Base-by-base conservation (phyloP, 1,140 invertebrate species). In the Psilanteris sp. region DNA sequence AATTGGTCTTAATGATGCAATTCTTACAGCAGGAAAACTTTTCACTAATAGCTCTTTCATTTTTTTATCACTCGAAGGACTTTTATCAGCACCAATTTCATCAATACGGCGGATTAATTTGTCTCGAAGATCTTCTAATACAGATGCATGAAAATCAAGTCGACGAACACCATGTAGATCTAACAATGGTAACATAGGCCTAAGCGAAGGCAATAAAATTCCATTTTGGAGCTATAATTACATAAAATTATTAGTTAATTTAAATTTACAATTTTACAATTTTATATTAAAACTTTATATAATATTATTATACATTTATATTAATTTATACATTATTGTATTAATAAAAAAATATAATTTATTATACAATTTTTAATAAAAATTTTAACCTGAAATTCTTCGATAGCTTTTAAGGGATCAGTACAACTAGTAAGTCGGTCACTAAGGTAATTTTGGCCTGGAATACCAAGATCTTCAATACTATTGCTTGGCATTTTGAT, bases 351-450 rank as follows among this genome's bases (percentile, higher is more conserved):
- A 20, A 39, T 24, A 26, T 48, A 39, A 18, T n/a, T n/a, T n/a
- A n/a, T n/a, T n/a, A n/a, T n/a, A n/a, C n/a, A 39, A 39, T 10
- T 9, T 4, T 8, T 14, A 43, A 5, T n/a, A 43, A 13, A 43
- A 7, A 29, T 7, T 31, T 4, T 48, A 88, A 94, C 93, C 91
- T 99, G 97, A 91, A 99, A 99, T 89, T 98, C 96, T 90, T 98
- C 96, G 76, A 98, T 98, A 27, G 97, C 96, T 90, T 96, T 97
- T 1, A 98, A 83, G 8, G 97, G 97, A 90, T 99, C 97, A 0
- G 96, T 96, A 85, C 97, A 98, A 81, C 96, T 98, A 13, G 97
- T 98, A 1, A 99, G 89, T 32, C 97, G 94, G 85, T 98, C 96
- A 59, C 96, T 91, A 6, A 99, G 89, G 85, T 93, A 96, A 26